phyloP scores from a whole-genome alignment of 2,113 vertebrate genomes.

The Melanotaenia duboulayi region DNA sequence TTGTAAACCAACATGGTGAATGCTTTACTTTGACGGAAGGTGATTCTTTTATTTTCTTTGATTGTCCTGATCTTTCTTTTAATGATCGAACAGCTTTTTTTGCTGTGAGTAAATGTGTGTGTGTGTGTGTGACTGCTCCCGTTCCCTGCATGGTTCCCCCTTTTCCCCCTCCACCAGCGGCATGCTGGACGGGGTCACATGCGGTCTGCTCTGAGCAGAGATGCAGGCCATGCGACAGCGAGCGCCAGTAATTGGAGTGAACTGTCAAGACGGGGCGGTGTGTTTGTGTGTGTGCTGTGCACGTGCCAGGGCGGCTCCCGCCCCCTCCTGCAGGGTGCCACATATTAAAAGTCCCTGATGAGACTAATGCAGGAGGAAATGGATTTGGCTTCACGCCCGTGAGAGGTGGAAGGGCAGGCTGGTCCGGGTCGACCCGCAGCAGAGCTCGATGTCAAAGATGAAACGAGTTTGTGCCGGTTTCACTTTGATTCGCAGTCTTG shows the following conservation, averaged over 20 bases:
- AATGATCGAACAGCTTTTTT: slow-evolving; percentile 21
- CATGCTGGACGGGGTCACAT: slow-evolving; percentile 72
- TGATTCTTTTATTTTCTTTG: slow-evolving; percentile 38
- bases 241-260: slow-evolving; percentile 76
- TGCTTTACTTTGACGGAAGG: slow-evolving; percentile 41
- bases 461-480: neutral
- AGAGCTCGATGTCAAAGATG: neutral
- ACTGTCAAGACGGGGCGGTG: slow-evolving; percentile 76
- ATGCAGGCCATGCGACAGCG: slow-evolving; percentile 71
- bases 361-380: slow-evolving; percentile 82
- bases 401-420: slow-evolving; percentile 47
- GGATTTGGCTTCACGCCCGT: slow-evolving; percentile 58
- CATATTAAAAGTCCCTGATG: slow-evolving; percentile 77
- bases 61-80: slow-evolving; percentile 19
- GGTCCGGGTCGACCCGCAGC: slow-evolving; percentile 23
- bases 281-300: slow-evolving; percentile 41
- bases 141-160: slow-evolving; percentile 20
- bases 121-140: neutral
- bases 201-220: slow-evolving; percentile 69
- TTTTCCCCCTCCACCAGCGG: slow-evolving; percentile 59
- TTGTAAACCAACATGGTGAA: slow-evolving; percentile 33
- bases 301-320: slow-evolving; percentile 62
- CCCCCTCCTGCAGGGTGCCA: slow-evolving; percentile 72
- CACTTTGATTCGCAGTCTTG: slow-evolving; percentile 20
- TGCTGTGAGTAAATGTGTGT: slow-evolving; percentile 2